Evolutionary conservation across 2,888 invertebrate species (phyloP).

Genomic region (Macrosoma leucophasiata): DNA sequence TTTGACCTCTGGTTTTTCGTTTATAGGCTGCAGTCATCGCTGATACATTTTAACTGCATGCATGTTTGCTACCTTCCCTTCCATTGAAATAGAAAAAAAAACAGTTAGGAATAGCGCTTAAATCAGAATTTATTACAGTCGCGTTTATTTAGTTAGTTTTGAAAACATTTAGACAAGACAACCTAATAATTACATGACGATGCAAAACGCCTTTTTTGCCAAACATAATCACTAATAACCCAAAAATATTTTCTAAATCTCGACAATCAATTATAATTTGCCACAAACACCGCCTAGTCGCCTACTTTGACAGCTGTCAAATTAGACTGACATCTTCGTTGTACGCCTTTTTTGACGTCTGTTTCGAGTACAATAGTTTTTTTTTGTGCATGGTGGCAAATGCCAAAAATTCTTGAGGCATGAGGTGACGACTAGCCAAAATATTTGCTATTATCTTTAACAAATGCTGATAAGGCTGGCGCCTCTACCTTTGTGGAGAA

Average conservation of each 20-base stretch:
- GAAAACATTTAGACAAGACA: no score
- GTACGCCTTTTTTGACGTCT: constrained; percentile 32
- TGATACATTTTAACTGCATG: no score
- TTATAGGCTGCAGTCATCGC: no score
- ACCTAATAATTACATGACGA: no score
- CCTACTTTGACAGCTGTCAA: constrained; percentile 66
- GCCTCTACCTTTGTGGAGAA: no score
- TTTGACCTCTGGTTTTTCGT: no score
- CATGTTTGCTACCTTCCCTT: no score
- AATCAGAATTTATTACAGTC: no score
- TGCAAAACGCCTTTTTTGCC: no score
- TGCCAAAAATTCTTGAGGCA: constrained; percentile 22
- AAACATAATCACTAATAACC: constrained; percentile 7
- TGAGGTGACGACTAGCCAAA: constrained; percentile 34
- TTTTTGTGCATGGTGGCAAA: constrained; percentile 25
- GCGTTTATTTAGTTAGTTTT: no score
- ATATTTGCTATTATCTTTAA: constrained; percentile 31
- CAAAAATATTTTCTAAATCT: constrained; percentile 39
- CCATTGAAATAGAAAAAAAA: no score
- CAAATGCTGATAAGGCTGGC: constrained; percentile 30
- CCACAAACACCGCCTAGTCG: constrained; percentile 50
- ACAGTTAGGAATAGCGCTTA: no score
- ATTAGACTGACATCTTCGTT: constrained; percentile 58
- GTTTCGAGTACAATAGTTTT: constrained; percentile 19
- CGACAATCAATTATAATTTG: constrained; percentile 47